These are phyloP conservation scores for Diuraphis noxia DNA, from an alignment of 1,140 invertebrate genomes.

Conservation along the genomic window DNA sequence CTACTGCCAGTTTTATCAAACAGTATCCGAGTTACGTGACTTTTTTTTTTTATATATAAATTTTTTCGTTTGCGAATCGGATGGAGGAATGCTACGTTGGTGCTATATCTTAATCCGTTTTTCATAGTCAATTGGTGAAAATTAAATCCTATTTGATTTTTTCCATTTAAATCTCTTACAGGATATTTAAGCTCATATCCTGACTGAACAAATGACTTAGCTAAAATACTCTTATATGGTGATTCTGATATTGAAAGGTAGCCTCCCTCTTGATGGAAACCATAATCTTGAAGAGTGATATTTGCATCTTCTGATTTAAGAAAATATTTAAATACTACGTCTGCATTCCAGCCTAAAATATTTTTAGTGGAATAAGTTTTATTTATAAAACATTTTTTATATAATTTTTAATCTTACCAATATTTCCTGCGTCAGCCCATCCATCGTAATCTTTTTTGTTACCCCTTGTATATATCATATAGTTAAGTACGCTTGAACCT, in stretches of 20 bases:
- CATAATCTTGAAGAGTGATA: conserved; percentile 57
- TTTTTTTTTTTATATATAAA: conserved; percentile 68
- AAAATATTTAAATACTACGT: conserved; percentile 81
- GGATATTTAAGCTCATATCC: conserved; percentile 64
- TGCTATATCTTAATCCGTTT: conserved; percentile 75
- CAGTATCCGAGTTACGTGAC: conserved; percentile 72
- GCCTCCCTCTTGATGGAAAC: conserved; percentile 57
- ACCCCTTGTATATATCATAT: conserved; percentile 84
- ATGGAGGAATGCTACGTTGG: conserved; percentile 74
- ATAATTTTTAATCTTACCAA: conserved; percentile 57
- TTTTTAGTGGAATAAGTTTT: neutral
- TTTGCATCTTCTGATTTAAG: conserved; percentile 73
- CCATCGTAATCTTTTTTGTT: conserved; percentile 74
- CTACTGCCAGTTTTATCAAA: conserved; percentile 70
- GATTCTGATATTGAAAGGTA: conserved; percentile 59
- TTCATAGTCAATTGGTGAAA: conserved; percentile 67
- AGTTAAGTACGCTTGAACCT: conserved; percentile 65
- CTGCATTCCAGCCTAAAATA: conserved; percentile 74
- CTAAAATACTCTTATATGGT: conserved; percentile 59
- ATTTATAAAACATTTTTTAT: neutral
- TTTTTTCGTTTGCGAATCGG: conserved; percentile 68
- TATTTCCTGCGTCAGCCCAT: conserved; percentile 70
- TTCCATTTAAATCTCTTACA: conserved; percentile 64
- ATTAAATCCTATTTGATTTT: conserved; percentile 62
- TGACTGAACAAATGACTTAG: conserved; percentile 62